Evolutionary conservation across 2,888 invertebrate genomes (phyloP).

Genomic region (Geophilus truncorum): DNA sequence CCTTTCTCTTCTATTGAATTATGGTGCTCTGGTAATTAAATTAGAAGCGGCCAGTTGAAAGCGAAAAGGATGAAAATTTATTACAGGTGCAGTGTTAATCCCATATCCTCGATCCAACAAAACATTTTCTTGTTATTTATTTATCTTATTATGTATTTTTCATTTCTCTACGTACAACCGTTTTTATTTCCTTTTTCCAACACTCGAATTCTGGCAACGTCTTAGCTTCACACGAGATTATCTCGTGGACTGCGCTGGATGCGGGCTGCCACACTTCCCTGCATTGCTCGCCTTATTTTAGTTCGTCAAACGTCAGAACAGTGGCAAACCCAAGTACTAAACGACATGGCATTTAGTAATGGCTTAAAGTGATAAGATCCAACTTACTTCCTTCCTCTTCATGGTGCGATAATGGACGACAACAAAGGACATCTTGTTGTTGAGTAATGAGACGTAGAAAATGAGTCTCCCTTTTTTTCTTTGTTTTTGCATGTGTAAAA

Average conservation of each 20-base stretch:
- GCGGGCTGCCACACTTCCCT: neutral
- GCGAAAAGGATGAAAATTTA: neutral
- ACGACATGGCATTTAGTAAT: slow-evolving; percentile 18
- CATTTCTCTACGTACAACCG: neutral
- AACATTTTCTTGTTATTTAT: neutral
- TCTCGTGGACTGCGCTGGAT: neutral
- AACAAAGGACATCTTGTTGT: slow-evolving; percentile 10
- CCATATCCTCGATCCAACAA: neutral
- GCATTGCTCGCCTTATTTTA: neutral
- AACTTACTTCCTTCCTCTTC: slow-evolving; percentile 16
- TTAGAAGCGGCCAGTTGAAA: slow-evolving; percentile 24
- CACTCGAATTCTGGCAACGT: no score
- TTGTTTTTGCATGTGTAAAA: no score
- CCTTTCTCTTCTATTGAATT: neutral
- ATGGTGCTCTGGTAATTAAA: neutral
- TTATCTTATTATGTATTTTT: neutral
- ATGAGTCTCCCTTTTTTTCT: neutral
- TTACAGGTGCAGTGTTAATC: neutral
- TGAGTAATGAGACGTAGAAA: neutral
- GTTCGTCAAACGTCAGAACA: neutral
- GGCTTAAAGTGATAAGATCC: slow-evolving; percentile 27
- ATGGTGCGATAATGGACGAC: neutral
- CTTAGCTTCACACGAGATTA: neutral
- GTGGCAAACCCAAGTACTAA: neutral
- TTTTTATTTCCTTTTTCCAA: no score